Conservation (phyloP, 2,888 invertebrate genomes). For the Merodon equestris region DNA sequence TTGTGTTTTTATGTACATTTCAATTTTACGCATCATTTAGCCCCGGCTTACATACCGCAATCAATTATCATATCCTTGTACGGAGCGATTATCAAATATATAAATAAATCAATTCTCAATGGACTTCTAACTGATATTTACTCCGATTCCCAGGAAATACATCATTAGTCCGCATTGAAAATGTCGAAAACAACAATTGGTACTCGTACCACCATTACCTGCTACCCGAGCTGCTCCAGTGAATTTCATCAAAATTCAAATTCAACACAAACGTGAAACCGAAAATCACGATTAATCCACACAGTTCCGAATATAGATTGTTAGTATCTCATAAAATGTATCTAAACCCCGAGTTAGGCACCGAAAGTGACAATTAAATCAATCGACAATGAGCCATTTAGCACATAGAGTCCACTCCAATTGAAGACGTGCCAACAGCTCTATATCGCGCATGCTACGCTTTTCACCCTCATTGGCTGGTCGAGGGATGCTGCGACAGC, state of each 20-base stretch:
- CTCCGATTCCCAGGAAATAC: too few relatives aligned
- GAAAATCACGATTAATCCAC: constrained; percentile 28
- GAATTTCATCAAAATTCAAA: constrained; percentile 1
- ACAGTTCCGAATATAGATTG: background rate
- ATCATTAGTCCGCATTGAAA: too few relatives aligned
- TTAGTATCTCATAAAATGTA: constrained; percentile 8
- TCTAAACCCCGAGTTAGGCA: constrained; percentile 26
- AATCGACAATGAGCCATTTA: constrained; percentile 45
- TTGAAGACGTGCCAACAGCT: background rate
- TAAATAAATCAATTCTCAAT: background rate
- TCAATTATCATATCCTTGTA: too few relatives aligned
- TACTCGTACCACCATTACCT: too few relatives aligned
- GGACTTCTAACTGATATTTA: background rate
- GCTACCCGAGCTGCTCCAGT: too few relatives aligned
- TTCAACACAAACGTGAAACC: constrained; percentile 17
- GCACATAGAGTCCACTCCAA: constrained; percentile 23
- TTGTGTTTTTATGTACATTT: too few relatives aligned
- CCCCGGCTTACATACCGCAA: too few relatives aligned
- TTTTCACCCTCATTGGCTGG: constrained; percentile 36
- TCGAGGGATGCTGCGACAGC: constrained; percentile 55
- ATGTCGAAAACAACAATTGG: too few relatives aligned
- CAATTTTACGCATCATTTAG: too few relatives aligned
- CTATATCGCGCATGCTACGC: constrained; percentile 42
- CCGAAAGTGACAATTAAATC: constrained; percentile 38
- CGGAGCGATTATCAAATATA: too few relatives aligned